These are phyloP conservation scores for Cryptocheilus praepositus DNA, from an alignment of 2,888 invertebrate genomes.

Conservation along the genomic window DNA sequence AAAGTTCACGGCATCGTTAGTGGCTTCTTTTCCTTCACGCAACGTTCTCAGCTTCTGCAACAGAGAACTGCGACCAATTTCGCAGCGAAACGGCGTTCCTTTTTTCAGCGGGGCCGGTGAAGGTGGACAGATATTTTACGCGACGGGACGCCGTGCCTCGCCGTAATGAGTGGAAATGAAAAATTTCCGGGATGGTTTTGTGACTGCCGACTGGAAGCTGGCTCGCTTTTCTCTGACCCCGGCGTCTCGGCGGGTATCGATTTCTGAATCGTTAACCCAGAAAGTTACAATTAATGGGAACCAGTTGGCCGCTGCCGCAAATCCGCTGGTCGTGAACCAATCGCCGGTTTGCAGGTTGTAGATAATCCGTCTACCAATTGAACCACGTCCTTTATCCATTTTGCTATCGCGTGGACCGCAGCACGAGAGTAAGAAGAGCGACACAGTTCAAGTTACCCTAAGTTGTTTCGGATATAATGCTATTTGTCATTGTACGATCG, in stretches of 20 bases:
- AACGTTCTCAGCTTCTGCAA: too few relatives aligned
- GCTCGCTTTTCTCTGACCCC: conserved; percentile 3
- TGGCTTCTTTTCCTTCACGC: too few relatives aligned
- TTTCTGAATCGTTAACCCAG: conserved; percentile 22
- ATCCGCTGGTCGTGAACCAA: background rate
- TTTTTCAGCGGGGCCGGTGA: background rate
- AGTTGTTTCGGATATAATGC: too few relatives aligned
- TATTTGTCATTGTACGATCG: too few relatives aligned
- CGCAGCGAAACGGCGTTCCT: too few relatives aligned
- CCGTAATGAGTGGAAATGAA: background rate
- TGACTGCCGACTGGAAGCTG: background rate
- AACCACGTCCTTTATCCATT: conserved; percentile 17
- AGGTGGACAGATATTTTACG: conserved; percentile 11
- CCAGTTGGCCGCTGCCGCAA: conserved; percentile 1
- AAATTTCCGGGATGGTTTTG: conserved; percentile 4
- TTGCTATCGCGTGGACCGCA: background rate
- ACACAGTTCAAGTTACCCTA: too few relatives aligned
- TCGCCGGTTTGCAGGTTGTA: conserved; percentile 16
- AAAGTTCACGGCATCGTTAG: too few relatives aligned
- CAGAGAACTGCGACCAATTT: too few relatives aligned
- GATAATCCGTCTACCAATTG: conserved; percentile 31
- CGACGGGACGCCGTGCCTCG: conserved; percentile 24
- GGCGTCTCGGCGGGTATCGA: conserved; percentile 10
- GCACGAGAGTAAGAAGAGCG: too few relatives aligned
- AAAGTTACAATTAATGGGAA: conserved; percentile 34